phyloP scores from a whole-genome alignment of 2,797 vertebrate genomes.

The Galaxias olidus region DNA sequence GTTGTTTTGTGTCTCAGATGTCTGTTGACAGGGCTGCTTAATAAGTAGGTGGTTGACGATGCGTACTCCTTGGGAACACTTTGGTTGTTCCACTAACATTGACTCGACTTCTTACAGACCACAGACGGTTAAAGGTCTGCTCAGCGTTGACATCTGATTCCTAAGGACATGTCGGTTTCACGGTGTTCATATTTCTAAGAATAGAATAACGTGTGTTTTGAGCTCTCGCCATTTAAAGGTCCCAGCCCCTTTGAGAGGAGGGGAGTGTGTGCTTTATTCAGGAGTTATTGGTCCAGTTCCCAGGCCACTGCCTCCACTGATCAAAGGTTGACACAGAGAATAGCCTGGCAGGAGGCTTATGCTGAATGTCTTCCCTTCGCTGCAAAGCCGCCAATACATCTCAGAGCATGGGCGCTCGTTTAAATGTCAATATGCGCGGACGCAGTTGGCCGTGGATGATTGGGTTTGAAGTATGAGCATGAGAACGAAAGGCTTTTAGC shows the following conservation, averaged over 20 bases:
- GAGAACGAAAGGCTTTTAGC: conserved; percentile 22
- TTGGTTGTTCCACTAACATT: conserved; percentile 66
- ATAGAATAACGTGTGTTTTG: conserved; percentile 68
- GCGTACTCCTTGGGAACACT: conserved; percentile 64
- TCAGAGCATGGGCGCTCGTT: conserved; percentile 59
- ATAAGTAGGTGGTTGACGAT: conserved; percentile 79
- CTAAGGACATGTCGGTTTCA: conserved; percentile 44
- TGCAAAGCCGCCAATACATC: conserved; percentile 56
- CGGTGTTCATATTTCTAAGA: conserved; percentile 58
- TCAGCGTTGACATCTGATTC: conserved; percentile 39
- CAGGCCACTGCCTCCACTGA: conserved; percentile 75
- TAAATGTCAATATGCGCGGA: conserved; percentile 70
- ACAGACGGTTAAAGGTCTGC: conserved; percentile 39
- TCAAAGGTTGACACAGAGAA: conserved; percentile 78
- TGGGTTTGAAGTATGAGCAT: conserved; percentile 68
- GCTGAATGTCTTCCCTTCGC: conserved; percentile 72
- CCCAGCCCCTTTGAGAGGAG: conserved; percentile 65
- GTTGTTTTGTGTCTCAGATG: conserved; percentile 62
- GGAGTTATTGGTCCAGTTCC: conserved; percentile 78
- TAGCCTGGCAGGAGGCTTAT: conserved; percentile 72
- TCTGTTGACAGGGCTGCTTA: conserved; percentile 77
- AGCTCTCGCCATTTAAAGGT: conserved; percentile 66
- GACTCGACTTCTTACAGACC: conserved; percentile 61
- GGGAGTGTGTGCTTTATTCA: conserved; percentile 77
- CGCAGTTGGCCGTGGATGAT: conserved; percentile 66